Base-by-base conservation (phyloP, 2,797 vertebrate genomes). In the Hafferia zeledoni region DNA sequence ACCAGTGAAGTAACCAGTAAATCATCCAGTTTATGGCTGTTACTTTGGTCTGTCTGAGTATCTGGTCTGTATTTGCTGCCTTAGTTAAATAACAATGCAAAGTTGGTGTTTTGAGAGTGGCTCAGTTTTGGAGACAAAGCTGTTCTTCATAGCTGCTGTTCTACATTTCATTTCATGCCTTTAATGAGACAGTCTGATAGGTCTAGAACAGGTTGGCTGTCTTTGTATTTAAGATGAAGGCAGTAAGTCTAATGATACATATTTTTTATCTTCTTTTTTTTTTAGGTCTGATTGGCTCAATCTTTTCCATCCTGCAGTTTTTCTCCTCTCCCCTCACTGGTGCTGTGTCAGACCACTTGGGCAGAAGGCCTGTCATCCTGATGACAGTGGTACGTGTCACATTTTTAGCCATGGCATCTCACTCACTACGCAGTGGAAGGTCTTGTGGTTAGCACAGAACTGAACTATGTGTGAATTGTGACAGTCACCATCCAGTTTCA, bases 221-320 rank as follows among this genome's bases (percentile, higher is more conserved):
- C 55, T 78, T 75, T 83, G 30, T 87, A 20, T 72, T 76, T 85
- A 61, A 75, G 41, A 16, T 60, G 27, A 87, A 87, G 14, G 47
- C 25, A 79, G 39, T 37, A 78, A 65, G 7, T 69, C 27, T 92
- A 72, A 91, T 57, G 12, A 53, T 53, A 35, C 2, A 7, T 56
- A 11, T 23, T 2, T 10, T 77, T 59, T n/a, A 28, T 82, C 17
- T 28, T 2, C 3, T 13, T 4, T 27, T 86, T 93, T 96, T 94
- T 96, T 72, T 94, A 99, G 99, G 99, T 97, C 96, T 99, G 93
- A 99, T 99, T 35, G 99, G 99, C 72, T 99, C 99, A 1, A 82
- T 99, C 65, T 99, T 99, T 96, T 99, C 99, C 65, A 81, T 99
- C 85, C 98, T 99, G 81, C 99, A 99, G 98, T 99, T 99, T 89